phyloP scores from a whole-genome alignment of 2,888 invertebrate species.

The Watsonalla binaria region DNA sequence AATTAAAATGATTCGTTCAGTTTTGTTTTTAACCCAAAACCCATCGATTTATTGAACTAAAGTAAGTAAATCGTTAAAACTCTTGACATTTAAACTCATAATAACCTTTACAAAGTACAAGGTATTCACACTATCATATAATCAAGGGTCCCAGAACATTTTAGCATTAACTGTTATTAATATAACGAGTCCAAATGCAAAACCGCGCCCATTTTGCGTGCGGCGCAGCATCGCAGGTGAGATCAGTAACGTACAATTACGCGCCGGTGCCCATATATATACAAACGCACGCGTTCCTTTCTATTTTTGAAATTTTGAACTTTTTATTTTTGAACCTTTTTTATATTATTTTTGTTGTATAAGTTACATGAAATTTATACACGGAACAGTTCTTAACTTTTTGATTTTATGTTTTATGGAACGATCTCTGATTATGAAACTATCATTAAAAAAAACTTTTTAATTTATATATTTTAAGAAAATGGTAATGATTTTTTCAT shows the following conservation, averaged over 20 bases:
- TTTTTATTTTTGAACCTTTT: conserved; percentile 23
- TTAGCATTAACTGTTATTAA: conserved; percentile 1
- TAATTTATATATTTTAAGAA: too few relatives aligned
- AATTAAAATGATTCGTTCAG: too few relatives aligned
- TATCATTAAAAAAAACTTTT: too few relatives aligned
- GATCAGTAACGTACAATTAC: conserved; percentile 38
- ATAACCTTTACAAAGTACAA: not conserved
- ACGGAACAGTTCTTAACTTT: too few relatives aligned
- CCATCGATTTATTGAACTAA: too few relatives aligned
- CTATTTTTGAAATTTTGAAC: conserved; percentile 51
- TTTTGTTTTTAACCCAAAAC: too few relatives aligned
- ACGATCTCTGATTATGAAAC: too few relatives aligned
- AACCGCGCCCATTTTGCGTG: conserved; percentile 24
- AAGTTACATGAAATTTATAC: too few relatives aligned
- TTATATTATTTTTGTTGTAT: too few relatives aligned
- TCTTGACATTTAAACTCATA: not conserved
- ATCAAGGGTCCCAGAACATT: not conserved
- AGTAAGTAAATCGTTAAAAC: too few relatives aligned
- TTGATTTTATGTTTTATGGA: too few relatives aligned
- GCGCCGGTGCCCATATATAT: conserved; percentile 17
- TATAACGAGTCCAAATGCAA: conserved; percentile 28
- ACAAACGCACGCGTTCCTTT: conserved; percentile 43
- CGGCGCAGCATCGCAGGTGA: conserved; percentile 42
- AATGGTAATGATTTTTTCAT: too few relatives aligned
- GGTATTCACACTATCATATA: not conserved